These are phyloP conservation scores for Euwallacea similis DNA, from an alignment of 1,140 invertebrate species.

Conservation along the genomic window DNA sequence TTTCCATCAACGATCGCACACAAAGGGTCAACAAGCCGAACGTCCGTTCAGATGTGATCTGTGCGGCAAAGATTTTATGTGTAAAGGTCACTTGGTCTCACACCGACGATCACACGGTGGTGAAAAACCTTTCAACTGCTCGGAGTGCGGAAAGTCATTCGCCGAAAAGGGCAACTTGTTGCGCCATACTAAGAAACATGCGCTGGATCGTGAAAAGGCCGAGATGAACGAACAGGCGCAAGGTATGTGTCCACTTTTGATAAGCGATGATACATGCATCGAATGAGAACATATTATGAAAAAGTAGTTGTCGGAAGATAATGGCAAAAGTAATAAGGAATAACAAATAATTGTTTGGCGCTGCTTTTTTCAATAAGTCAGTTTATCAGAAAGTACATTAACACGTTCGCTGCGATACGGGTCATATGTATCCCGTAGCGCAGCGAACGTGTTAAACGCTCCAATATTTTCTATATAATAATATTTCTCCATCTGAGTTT, in stretches of 20 bases:
- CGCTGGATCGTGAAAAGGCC: conserved; percentile 47
- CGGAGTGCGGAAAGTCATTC: conserved; percentile 76
- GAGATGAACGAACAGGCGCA: conserved; percentile 25
- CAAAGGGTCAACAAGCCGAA: conserved; percentile 80
- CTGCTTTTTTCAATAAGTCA: too few species aligned
- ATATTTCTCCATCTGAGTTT: too few species aligned
- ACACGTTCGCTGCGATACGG: too few species aligned
- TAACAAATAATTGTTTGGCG: too few species aligned
- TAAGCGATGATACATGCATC: background rate
- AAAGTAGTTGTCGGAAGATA: background rate
- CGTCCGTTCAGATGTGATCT: conserved; percentile 93
- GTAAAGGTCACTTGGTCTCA: conserved; percentile 90
- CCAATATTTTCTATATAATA: too few species aligned
- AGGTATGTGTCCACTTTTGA: conserved; percentile 6
- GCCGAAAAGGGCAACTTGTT: conserved; percentile 76
- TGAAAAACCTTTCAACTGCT: conserved; percentile 77
- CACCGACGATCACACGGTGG: conserved; percentile 89
- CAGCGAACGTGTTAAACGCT: too few species aligned
- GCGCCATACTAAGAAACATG: conserved; percentile 61
- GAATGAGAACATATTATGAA: background rate
- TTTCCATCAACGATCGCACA: conserved; percentile 95
- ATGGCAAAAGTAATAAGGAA: too few species aligned
- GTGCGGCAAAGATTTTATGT: conserved; percentile 95
- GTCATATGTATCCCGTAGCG: too few species aligned
- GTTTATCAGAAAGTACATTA: too few species aligned